Base-by-base conservation (phyloP, 1,140 invertebrate species). In the Diprion similis region DNA sequence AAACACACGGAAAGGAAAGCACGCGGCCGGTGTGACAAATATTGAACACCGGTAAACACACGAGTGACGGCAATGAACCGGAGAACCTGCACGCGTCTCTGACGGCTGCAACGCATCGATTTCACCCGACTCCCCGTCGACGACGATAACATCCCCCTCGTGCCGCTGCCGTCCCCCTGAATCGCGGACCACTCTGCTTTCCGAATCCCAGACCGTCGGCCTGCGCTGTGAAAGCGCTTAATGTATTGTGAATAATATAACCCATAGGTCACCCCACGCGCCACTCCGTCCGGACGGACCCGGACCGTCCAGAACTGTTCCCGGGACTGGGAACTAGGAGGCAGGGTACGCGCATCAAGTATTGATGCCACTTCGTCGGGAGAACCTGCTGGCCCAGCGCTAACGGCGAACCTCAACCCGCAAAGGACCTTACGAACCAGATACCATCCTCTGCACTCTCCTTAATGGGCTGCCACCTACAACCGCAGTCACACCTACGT, bases 161-260 rank as follows among this genome's bases (percentile, higher is more conserved):
- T 37, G 0, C 13, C 17, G 0, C 59, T 18, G 2, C 59, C 59
- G 2, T 18, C 59, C 59, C 59, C 59, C 59, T 7, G 13, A 15
- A 15, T 15, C 13, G 17, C 66, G 59, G 68, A 45, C 66, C 74
- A 73, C 70, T 59, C 51, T 15, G 11, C 51, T 13, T 71, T 51
- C 48, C 73, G 45, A 73, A 75, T 69, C 71, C 68, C 68, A 9
- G 11, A 66, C 74, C 46, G 74, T 74, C 78, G 78, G 80, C 79
- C 81, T 37, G 24, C 24, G 75, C 78, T 81, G 74, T 78, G 78
- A 86, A 82, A 84, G 81, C 81, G 81, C 77, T 84, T 83, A 84
- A 85, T 85, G 85, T 86, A 82, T 84, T 81, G 84, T 81, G 82
- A 85, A 86, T 86, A 85, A 85, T 85, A 82, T 84, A 85, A 85